Evolutionary conservation across 1,140 invertebrate species (phyloP), one percentile per base, ranked within the genome.

Genomic region (Cheumatopsyche charites): DNA sequence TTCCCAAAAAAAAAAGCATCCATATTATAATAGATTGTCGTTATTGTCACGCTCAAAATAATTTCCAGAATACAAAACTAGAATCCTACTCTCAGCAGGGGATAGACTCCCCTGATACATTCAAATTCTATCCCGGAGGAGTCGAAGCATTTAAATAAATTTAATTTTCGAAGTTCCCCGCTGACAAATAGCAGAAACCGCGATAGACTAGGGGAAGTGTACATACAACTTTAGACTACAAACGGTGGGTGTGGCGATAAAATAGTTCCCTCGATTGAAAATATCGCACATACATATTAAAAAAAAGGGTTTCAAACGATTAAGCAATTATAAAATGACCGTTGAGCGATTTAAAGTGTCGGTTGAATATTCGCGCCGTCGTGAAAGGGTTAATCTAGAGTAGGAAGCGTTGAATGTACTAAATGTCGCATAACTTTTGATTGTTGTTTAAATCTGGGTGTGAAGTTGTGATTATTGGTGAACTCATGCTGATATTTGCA

Each of bases 101-200:
- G 55, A 19, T 11, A 23, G 55, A 47, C 43, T 47, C 43, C 12
- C 23, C 23, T 5, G 23, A 58, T 9, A 68, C 70, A 75, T 75
- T 75, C 65, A 75, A 75, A 75, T 74, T 75, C 67, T 62, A 65
- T 75, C 73, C 73, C 73, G 21, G 45, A 63, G 73, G 73, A 75
- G 66, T 29, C 42, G 52, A 70, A 70, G 55, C 73, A 75, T 75
- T 75, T 75, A 75, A 75, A 75, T 75, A 75, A 74, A 74, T 74
- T 74, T 74, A 74, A 74, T 74, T 74, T 72, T 43, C 69, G 52
- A 61, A 74, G 70, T 72, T 71, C 73, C 73, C 73, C 70, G 73
- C 70, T 72, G 73, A 74, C 73, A 74, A 74, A 74, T 74, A 71
- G 73, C 72, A 66, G 66, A 74, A 74, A 74, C 73, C 73, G 62